Evolutionary conservation across 2,797 vertebrate genomes (phyloP).

Genomic region (Cyprinodon diabolis): DNA sequence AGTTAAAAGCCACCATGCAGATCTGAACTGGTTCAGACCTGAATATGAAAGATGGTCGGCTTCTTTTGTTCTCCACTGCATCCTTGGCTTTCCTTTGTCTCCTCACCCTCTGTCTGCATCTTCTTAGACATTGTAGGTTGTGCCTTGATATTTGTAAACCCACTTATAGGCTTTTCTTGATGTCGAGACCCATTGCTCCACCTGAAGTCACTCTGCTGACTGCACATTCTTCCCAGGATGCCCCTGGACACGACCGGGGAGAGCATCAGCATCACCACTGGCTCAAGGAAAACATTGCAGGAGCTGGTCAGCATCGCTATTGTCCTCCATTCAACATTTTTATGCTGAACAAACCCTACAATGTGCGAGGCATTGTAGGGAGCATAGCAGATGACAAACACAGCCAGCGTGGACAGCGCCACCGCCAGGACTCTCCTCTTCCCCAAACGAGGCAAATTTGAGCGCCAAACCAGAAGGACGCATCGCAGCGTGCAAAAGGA

Average conservation of each 20-base stretch:
- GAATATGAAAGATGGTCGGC: background rate
- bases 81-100: conserved; percentile 25
- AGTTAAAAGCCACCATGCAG: background rate
- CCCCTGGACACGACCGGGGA: conserved; percentile 68
- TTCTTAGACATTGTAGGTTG: conserved; percentile 20
- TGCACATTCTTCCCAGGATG: conserved; percentile 64
- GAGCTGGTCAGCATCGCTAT: conserved; percentile 84
- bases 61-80: background rate
- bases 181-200: conserved; percentile 11
- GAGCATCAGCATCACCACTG: conserved; percentile 82
- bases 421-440: conserved; percentile 84
- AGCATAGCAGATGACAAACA: conserved; percentile 86
- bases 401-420: conserved; percentile 81
- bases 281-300: conserved; percentile 90
- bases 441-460: conserved; percentile 76
- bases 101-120: conserved; percentile 29
- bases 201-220: conserved; percentile 54
- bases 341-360: conserved; percentile 73
- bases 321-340: conserved; percentile 77
- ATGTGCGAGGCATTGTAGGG: conserved; percentile 89
- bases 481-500: conserved; percentile 85
- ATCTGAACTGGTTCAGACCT: background rate
- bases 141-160: conserved; percentile 5
- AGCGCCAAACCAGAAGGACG: conserved; percentile 81
- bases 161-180: background rate